Base-by-base conservation (phyloP, 1,140 invertebrate genomes). In the Scaptodrosophila lebanonensis region DNA sequence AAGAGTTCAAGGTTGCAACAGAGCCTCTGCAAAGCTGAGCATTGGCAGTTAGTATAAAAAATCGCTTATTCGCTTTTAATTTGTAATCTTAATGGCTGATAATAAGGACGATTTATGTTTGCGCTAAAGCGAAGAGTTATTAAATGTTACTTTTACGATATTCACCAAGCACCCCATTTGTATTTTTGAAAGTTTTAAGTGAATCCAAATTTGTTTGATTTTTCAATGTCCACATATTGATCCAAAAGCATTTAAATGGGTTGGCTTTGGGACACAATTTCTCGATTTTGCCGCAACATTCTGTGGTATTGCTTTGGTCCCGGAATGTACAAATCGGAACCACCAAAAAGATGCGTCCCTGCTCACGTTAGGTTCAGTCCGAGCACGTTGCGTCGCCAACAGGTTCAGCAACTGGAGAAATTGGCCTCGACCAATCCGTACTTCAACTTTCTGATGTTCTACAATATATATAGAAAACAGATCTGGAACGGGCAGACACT, bases 1-100 rank as follows among this genome's bases (percentile, higher is more conserved):
- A 77, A 69, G 60, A 73, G 73, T 82, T 79, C 73, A 79, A 79
- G 73, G 73, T 63, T 79, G 56, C 51, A 17, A 17, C 17, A 39
- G n/a, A 29, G 18, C 53, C 29, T 45, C 13, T 15, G 8, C 1
- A 9, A 11, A 42, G 25, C 30, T 22, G 44, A 54, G 68, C 35
- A 27, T 22, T 48, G 65, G 33, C 20, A 27, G 27, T n/a, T n/a
- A n/a, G n/a, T n/a, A n/a, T 13, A 39, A 16, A 43, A 49, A 61
- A 15, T 15, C 38, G 45, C 11, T 8, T 30, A 48, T 33, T 13
- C 47, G 52, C 49, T 68, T n/a, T n/a, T 73, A 73, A 64, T 73
- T 68, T 69, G 59, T 56, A 54, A 51, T 59, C 70, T 71, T 30
- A 22, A 27, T n/a, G n/a, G n/a, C 16, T 54, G 2, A 18, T 39